A percentile compares a stretch with the other conserved stretches of the same genome.
Evolutionary conservation across 1,140 invertebrate species (phyloP).

Genomic region (Lutraria rhynchaena): DNA sequence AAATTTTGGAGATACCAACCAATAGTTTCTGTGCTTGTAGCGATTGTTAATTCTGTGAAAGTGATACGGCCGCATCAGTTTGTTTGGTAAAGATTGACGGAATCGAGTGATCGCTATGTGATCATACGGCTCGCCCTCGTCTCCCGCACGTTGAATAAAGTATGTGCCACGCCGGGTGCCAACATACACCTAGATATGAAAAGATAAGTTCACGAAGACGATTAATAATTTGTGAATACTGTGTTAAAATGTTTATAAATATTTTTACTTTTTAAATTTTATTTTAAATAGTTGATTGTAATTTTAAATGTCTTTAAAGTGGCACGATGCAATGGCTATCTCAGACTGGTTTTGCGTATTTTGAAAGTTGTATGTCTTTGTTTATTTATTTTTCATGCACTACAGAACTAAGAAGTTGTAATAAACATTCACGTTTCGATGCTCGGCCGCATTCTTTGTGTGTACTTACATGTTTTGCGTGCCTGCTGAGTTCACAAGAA

Average conservation of each 20-base stretch:
- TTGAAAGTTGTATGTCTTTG: too few species aligned
- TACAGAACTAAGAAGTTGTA: too few species aligned
- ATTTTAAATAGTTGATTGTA: too few species aligned
- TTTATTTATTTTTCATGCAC: too few species aligned
- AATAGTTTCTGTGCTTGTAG: conserved; percentile 64
- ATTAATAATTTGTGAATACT: too few species aligned
- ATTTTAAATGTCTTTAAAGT: too few species aligned
- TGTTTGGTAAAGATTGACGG: conserved; percentile 55
- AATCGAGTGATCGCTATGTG: conserved; percentile 65
- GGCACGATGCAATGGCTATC: too few species aligned
- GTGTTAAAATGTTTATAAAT: too few species aligned
- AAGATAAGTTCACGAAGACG: background rate
- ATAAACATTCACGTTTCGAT: too few species aligned
- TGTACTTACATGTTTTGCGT: conserved; percentile 69
- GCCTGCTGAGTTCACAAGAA: conserved; percentile 82
- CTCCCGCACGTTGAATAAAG: conserved; percentile 60
- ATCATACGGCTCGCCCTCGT: conserved; percentile 63
- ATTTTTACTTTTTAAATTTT: too few species aligned
- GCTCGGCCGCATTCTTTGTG: too few species aligned
- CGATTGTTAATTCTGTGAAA: conserved; percentile 62
- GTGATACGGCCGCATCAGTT: conserved; percentile 62
- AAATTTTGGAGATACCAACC: conserved; percentile 61
- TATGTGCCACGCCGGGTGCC: conserved; percentile 64
- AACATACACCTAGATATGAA: conserved; percentile 61
- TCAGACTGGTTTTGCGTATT: too few species aligned